These are phyloP conservation scores for Acronicta aceris DNA, from an alignment of 2,888 invertebrate species.

Conservation along the genomic window DNA sequence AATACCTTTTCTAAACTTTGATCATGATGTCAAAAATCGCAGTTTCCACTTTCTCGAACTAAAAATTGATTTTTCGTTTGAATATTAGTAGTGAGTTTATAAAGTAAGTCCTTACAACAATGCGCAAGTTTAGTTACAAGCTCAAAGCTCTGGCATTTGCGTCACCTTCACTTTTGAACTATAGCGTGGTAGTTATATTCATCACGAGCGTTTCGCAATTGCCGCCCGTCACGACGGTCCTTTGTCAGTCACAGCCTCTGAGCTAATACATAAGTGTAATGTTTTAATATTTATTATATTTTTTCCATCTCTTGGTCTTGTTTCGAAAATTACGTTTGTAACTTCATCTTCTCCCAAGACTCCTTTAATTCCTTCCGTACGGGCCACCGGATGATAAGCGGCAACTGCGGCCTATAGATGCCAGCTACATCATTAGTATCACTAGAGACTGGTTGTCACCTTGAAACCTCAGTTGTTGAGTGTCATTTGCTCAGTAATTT, in stretches of 20 bases:
- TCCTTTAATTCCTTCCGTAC: no score
- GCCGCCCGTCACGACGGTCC: slow-evolving; percentile 35
- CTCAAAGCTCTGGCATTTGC: slow-evolving; percentile 62
- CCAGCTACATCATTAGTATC: no score
- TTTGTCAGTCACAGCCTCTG: slow-evolving; percentile 33
- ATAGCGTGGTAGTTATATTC: slow-evolving; percentile 43
- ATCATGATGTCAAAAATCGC: background rate
- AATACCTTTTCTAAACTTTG: background rate
- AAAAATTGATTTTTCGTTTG: no score
- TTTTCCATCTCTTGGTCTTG: background rate
- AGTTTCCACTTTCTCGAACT: no score
- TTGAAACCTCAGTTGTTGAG: no score
- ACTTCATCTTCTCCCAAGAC: background rate
- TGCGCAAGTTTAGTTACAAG: slow-evolving; percentile 18
- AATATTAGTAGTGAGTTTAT: no score
- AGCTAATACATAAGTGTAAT: slow-evolving; percentile 12
- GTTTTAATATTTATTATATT: slow-evolving; percentile 38
- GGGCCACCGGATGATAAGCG: no score
- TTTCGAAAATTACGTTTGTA: background rate
- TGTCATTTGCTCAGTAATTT: no score
- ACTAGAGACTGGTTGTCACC: no score
- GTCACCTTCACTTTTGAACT: slow-evolving; percentile 80
- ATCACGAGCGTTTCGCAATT: slow-evolving; percentile 47
- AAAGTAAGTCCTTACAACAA: slow-evolving; percentile 26
- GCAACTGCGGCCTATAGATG: no score